Evolutionary conservation across 2,888 invertebrate species (phyloP).

Genomic region (Hyppa rectilinea): DNA sequence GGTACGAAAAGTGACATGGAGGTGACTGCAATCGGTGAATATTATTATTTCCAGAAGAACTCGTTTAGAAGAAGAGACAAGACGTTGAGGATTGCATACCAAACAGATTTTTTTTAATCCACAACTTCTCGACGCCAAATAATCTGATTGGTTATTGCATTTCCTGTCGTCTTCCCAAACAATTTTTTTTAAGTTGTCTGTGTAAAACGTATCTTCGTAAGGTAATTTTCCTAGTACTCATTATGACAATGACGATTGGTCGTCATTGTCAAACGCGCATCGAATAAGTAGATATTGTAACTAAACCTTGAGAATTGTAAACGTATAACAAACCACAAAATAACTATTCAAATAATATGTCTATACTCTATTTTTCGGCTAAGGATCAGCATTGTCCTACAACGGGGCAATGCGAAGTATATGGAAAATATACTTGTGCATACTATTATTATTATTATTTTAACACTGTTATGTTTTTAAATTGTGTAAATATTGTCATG

Average conservation of each 20-base stretch:
- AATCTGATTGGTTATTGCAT: background rate
- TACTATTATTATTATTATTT: no score
- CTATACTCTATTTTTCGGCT: no score
- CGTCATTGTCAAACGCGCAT: slow-evolving; percentile 27
- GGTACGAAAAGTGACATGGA: background rate
- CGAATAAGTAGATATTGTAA: slow-evolving; percentile 25
- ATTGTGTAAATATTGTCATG: no score
- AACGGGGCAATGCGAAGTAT: no score
- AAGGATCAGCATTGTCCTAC: no score
- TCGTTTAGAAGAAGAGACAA: background rate
- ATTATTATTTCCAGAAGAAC: background rate
- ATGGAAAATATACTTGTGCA: no score
- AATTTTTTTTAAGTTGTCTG: slow-evolving; percentile 9
- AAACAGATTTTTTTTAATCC: background rate
- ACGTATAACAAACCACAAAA: slow-evolving; percentile 27
- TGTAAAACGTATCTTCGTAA: slow-evolving; percentile 1
- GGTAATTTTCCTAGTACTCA: slow-evolving; percentile 17
- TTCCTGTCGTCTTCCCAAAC: background rate
- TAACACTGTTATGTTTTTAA: no score
- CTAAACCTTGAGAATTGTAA: slow-evolving; percentile 27
- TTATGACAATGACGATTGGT: slow-evolving; percentile 20
- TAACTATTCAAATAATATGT: slow-evolving; percentile 5
- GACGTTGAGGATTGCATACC: background rate
- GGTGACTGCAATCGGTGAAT: background rate
- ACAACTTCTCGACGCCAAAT: background rate